Evolutionary conservation across 2,888 invertebrate species (phyloP), one percentile per base, ranked within the genome.

Genomic region (Caenorhabditis japonica): DNA sequence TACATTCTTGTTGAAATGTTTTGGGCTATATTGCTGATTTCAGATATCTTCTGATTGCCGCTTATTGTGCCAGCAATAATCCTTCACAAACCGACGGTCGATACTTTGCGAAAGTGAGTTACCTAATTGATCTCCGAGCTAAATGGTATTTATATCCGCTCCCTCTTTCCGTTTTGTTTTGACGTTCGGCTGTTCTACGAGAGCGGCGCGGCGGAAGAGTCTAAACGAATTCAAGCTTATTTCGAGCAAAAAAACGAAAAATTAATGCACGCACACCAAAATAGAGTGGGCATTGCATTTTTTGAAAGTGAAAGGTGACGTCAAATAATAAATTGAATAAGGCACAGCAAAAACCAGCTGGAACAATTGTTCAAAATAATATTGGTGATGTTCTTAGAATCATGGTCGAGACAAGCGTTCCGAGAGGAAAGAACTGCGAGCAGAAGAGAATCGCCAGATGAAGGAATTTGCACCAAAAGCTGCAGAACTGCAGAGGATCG

Each of bases 51-150:
- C 30, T 74, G 7, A 34, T 74, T 7, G 56, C 74, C 5, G 44
- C 74, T 19, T 74, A 55, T 36, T 74, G 74, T 53, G 74, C 74
- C 43, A 74, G 74, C 41, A 69, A 74, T 47, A 74, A 74, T 52
- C 36, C 74, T 1, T 21, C 25, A 8, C 36, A 43, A 19, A 36
- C 74, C 3, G 74, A 74, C 13, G 41, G 58, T n/a, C 52, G 69
- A 13, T 74, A 33, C 23, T 74, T 74, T 36, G 69, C 46, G 1
- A 74, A 74, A 41, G 74, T 74, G 39, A 23, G 61, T 39, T 38
- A 10, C 30, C 10, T 30, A 10, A n/a, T n/a, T 56, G 19, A 25
- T 44, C 44, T 44, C 25, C 36, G 21, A n/a, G n/a, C 15, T 38
- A 38, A 4, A 19, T 25, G 21, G 27, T 21, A 36, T 46, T 53